A percentile compares a stretch with the other conserved stretches of the same genome.
These are phyloP conservation scores for Karalla daura DNA, from an alignment of 2,797 vertebrate species.

Conservation along the genomic window DNA sequence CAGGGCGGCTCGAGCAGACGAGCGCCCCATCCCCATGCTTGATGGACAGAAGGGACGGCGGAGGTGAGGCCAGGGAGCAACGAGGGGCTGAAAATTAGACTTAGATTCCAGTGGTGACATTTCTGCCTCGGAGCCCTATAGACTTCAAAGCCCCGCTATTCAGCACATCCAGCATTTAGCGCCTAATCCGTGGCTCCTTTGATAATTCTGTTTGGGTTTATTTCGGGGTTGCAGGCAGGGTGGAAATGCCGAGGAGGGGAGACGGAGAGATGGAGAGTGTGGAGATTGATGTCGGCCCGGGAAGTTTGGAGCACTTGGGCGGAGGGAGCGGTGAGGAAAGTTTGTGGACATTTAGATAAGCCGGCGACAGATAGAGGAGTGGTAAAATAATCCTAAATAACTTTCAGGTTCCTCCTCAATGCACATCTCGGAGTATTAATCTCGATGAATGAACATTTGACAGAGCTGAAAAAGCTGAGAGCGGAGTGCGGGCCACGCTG, in stretches of 20 bases:
- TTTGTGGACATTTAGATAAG: constrained; percentile 52
- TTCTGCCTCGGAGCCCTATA: constrained; percentile 68
- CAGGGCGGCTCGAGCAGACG: too few species aligned
- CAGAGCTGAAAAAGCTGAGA: constrained; percentile 15
- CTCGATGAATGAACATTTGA: constrained; percentile 30
- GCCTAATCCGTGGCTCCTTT: constrained; percentile 73
- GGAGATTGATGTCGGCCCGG: constrained; percentile 55
- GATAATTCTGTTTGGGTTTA: constrained; percentile 77
- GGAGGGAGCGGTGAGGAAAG: constrained; percentile 32
- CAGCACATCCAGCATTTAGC: constrained; percentile 72
- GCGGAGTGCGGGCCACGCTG: constrained; percentile 6
- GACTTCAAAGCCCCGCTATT: constrained; percentile 75
- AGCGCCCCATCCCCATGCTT: constrained; percentile 17
- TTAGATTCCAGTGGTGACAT: constrained; percentile 69
- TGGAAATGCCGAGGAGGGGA: constrained; percentile 44
- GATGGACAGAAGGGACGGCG: constrained; percentile 22
- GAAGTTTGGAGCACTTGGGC: constrained; percentile 36
- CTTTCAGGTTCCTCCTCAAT: not conserved
- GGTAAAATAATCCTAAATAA: constrained; percentile 13
- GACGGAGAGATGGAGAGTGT: constrained; percentile 39
- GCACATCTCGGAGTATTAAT: constrained; percentile 15
- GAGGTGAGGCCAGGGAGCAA: constrained; percentile 8
- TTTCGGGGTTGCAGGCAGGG: constrained; percentile 67
- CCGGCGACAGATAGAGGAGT: not conserved
- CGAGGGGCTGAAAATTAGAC: constrained; percentile 48